phyloP scores from a whole-genome alignment of 2,888 invertebrate genomes.

The Dryocosmus kuriphilus region DNA sequence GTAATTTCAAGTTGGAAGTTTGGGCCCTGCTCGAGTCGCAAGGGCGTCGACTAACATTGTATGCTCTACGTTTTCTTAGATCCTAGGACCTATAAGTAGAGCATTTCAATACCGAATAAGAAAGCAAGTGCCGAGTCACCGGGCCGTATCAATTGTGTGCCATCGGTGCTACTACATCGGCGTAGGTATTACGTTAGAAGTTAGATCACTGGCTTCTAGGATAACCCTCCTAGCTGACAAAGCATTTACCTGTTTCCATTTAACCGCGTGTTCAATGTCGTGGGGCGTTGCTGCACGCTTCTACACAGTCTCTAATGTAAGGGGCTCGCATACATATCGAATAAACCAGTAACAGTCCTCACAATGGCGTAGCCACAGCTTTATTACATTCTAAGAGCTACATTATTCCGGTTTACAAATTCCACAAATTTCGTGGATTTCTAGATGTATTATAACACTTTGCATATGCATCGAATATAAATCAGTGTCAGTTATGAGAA shows the following conservation, averaged over 20 bases:
- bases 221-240: slow-evolving; percentile 57
- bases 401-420: neutral
- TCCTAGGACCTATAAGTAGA: neutral
- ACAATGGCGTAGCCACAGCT: neutral
- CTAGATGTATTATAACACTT: neutral
- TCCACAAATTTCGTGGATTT: neutral
- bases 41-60: neutral
- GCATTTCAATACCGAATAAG: neutral
- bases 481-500: too few species aligned
- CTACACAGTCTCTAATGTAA: slow-evolving; percentile 41
- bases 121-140: slow-evolving; percentile 24
- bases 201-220: neutral
- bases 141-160: slow-evolving; percentile 17
- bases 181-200: slow-evolving; percentile 6
- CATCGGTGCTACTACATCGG: slow-evolving; percentile 11
- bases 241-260: slow-evolving; percentile 68
- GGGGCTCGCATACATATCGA: neutral
- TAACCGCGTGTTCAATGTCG: slow-evolving; percentile 61
- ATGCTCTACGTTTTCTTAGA: neutral
- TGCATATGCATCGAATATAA: too few species aligned
- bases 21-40: neutral
- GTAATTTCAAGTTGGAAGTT: slow-evolving; percentile 34
- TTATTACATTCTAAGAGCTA: neutral
- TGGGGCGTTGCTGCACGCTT: slow-evolving; percentile 55
- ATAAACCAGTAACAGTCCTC: neutral